Percentiles rank a stretch among this genome's conserved stretches.
phyloP scores from a whole-genome alignment of 2,888 invertebrate genomes.

The Pyrrhia umbra region DNA sequence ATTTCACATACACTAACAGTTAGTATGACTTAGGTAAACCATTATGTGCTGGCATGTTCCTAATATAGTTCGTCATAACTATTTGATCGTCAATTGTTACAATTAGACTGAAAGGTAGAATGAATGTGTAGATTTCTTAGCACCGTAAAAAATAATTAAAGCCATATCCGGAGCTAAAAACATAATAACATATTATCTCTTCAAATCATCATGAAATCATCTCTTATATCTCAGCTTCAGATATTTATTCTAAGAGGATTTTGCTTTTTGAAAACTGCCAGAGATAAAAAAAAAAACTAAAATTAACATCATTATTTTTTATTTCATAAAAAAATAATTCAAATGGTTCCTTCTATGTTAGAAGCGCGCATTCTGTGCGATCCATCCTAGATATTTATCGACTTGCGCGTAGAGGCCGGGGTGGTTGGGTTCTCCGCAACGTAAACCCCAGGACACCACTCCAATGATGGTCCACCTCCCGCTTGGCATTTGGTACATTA shows the following conservation, averaged over 20 bases:
- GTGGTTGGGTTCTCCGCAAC: conserved; percentile 93
- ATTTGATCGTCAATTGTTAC: conserved; percentile 8
- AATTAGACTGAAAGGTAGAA: not conserved
- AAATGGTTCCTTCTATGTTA: conserved; percentile 56
- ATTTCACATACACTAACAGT: conserved; percentile 6
- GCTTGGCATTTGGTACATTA: conserved; percentile 93
- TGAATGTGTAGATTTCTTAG: no score
- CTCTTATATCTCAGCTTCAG: no score
- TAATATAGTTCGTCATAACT: conserved; percentile 29
- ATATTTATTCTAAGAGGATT: no score
- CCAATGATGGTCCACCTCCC: conserved; percentile 95
- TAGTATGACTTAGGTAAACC: conserved; percentile 27
- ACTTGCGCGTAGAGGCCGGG: conserved; percentile 96
- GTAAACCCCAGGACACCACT: conserved; percentile 96
- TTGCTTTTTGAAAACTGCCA: no score
- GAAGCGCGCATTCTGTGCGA: conserved; percentile 89
- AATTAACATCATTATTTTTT: conserved; percentile 2
- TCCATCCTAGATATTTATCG: conserved; percentile 93
- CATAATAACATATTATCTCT: no score
- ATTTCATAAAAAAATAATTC: not conserved
- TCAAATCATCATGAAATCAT: no score
- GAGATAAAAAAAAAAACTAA: not conserved
- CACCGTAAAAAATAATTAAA: no score
- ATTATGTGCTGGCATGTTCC: conserved; percentile 7
- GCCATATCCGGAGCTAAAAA: no score